phyloP scores from a whole-genome alignment of 2,797 vertebrate species.

The Euphonia xanthogaster region DNA sequence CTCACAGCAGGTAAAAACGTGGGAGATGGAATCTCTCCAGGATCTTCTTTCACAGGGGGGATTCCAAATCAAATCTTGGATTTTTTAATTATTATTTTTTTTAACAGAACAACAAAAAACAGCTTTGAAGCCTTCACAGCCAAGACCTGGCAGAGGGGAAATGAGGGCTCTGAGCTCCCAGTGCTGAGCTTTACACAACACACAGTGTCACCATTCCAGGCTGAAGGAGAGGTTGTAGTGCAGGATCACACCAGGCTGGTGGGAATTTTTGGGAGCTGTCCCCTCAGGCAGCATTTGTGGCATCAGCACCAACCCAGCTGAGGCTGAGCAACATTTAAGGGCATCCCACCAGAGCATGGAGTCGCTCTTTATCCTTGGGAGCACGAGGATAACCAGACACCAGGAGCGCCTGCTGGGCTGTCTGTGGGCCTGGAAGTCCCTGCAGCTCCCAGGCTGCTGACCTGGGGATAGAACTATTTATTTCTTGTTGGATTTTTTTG shows the following conservation, averaged over 20 bases:
- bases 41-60: neutral
- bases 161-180: neutral
- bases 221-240: rapidly evolving
- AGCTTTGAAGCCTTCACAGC: neutral
- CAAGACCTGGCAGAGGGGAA: neutral
- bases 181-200: neutral
- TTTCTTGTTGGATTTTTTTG: no score
- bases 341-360: rapidly evolving
- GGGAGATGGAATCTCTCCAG: neutral
- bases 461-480: rapidly evolving
- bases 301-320: neutral
- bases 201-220: rapidly evolving
- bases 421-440: no score
- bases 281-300: neutral
- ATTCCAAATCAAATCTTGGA: neutral
- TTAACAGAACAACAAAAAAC: neutral
- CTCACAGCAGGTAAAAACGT: neutral
- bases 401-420: rapidly evolving
- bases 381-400: neutral
- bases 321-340: rapidly evolving
- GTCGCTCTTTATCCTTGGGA: neutral
- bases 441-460: rapidly evolving
- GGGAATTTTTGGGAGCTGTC: neutral
- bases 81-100: no score
- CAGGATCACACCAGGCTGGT: neutral